Evolutionary conservation across 2,797 vertebrate genomes (phyloP).

Genomic region (Sebastes oblongus): DNA sequence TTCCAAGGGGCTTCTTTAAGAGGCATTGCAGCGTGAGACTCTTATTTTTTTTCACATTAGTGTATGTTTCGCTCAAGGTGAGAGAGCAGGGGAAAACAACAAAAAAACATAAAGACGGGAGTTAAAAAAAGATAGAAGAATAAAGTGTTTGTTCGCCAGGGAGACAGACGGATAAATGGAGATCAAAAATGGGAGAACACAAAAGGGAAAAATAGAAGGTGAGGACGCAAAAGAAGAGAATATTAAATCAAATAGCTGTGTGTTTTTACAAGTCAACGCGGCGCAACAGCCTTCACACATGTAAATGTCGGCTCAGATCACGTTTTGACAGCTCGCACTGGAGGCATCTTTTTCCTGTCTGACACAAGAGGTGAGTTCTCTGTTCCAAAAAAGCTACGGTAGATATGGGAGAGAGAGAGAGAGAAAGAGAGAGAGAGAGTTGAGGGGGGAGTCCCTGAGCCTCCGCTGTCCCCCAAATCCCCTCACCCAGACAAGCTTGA

Average conservation of each 20-base stretch:
- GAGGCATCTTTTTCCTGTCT: conserved; percentile 52
- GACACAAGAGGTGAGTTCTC: conserved; percentile 62
- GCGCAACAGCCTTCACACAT: conserved; percentile 36
- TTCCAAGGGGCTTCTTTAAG: conserved; percentile 46
- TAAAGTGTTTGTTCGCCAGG: not conserved
- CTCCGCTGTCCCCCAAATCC: conserved; percentile 51
- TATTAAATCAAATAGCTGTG: conserved; percentile 32
- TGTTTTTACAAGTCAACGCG: conserved; percentile 59
- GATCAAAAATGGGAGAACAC: conserved; percentile 16
- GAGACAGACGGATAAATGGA: conserved; percentile 16
- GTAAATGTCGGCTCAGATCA: conserved; percentile 61
- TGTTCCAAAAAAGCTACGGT: conserved; percentile 26
- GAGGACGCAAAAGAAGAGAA: conserved; percentile 19
- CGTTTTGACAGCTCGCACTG: conserved; percentile 58
- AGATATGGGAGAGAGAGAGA: conserved; percentile 4
- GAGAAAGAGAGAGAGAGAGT: not conserved
- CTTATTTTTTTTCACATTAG: not conserved
- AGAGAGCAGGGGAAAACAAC: not conserved
- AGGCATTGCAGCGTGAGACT: conserved; percentile 4
- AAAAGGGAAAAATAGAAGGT: not conserved
- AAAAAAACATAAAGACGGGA: not conserved
- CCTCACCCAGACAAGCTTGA: conserved; percentile 69
- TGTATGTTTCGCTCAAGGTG: conserved; percentile 38
- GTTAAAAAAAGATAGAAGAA: conserved; percentile 17
- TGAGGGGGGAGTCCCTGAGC: conserved; percentile 48